Conservation (phyloP, 2,113 vertebrate species). For the Excalfactoria chinensis region DNA sequence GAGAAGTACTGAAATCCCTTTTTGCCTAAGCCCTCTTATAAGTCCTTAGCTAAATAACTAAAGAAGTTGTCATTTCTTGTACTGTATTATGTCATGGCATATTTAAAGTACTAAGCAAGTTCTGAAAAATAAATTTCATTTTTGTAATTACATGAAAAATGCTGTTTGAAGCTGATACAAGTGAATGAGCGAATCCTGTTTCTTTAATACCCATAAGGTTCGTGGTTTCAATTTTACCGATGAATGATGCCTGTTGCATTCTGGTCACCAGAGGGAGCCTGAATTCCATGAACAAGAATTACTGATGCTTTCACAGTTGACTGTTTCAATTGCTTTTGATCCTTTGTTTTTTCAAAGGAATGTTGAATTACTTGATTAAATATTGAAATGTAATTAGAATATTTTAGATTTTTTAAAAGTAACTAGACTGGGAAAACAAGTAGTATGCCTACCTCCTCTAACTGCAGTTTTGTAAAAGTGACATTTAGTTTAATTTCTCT, state of each 20-base stretch:
- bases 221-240: not conserved
- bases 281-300: not conserved
- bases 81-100: not conserved
- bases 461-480: not conserved
- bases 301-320: not conserved
- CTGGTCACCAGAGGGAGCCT: slow-evolving; percentile 43
- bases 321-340: not conserved
- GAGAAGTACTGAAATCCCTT: not conserved
- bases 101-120: not conserved
- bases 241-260: not conserved
- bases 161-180: not conserved
- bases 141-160: not conserved
- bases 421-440: not conserved
- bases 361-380: not conserved
- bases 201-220: not conserved
- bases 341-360: not conserved
- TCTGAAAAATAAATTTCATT: not conserved
- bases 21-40: not conserved
- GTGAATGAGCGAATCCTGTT: not conserved
- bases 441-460: not conserved
- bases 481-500: not conserved
- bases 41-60: not conserved
- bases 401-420: not conserved
- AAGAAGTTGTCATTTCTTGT: not conserved
- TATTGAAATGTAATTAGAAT: not conserved